Percentiles rank a stretch among this genome's conserved stretches.
phyloP scores from a whole-genome alignment of 2,888 invertebrate genomes.

The Leucophora obtusa region DNA sequence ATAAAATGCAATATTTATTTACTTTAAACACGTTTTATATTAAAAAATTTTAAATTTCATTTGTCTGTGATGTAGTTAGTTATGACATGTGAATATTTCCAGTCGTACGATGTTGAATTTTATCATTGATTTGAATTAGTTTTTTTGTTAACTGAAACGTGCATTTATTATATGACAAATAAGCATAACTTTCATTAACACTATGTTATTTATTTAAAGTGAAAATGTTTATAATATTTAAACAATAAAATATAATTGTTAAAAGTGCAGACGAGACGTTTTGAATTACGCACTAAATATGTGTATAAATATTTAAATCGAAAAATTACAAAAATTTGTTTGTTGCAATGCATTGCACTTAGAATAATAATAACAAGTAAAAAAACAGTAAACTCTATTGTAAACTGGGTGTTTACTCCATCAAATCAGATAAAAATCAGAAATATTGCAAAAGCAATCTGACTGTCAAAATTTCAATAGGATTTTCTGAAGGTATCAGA shows the following conservation, averaged over 20 bases:
- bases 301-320: neutral
- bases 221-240: neutral
- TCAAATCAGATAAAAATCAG: no score
- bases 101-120: neutral
- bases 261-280: slow-evolving; percentile 1
- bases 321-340: neutral
- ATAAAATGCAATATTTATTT: neutral
- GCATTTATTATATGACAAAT: neutral
- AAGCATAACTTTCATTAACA: neutral
- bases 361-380: no score
- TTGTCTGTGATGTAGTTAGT: neutral
- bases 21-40: neutral
- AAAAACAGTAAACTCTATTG: no score
- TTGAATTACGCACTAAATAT: slow-evolving; percentile 21
- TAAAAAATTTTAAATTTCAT: neutral
- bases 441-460: no score
- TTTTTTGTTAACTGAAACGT: neutral
- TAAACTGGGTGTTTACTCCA: no score
- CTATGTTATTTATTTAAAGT: neutral
- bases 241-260: neutral
- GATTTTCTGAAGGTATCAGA: no score
- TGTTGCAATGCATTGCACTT: no score
- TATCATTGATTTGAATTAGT: neutral
- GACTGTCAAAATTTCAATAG: no score
- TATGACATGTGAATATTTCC: neutral